These are phyloP conservation scores for Lasioglossum albipes DNA, from an alignment of 1,140 invertebrate genomes.

Conservation along the genomic window DNA sequence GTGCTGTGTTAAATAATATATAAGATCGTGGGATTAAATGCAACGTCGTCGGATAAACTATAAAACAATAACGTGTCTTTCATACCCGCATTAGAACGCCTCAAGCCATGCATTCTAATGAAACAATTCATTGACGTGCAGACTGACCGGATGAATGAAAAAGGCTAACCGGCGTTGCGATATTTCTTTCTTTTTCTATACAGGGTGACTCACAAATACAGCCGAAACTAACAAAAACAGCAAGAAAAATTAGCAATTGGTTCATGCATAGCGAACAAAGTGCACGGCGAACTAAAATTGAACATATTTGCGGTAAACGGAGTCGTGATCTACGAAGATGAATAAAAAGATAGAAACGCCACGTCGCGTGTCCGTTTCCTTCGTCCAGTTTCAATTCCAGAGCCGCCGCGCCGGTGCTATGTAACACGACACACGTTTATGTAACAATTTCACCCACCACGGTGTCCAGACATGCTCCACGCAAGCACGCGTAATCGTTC, in stretches of 20 bases:
- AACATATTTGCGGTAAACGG: neutral
- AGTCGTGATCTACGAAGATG: neutral
- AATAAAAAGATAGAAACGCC: neutral
- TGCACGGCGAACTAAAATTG: no score
- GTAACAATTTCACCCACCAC: no score
- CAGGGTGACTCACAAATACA: neutral
- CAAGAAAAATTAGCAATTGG: no score
- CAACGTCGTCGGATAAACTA: neutral
- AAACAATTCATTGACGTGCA: constrained; percentile 9
- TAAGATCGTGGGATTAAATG: no score
- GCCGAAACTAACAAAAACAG: no score
- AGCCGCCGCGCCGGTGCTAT: no score
- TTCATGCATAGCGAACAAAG: no score
- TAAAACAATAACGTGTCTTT: neutral
- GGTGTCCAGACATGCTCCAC: no score
- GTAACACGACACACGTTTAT: no score
- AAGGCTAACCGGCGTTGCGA: neutral
- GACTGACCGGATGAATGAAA: constrained; percentile 4
- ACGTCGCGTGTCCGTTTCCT: no score
- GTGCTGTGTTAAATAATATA: neutral
- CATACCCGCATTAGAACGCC: neutral
- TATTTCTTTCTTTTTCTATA: neutral
- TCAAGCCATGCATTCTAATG: neutral
- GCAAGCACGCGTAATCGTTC: neutral
- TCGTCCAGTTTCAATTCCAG: no score